Conservation (phyloP, 2,888 invertebrate genomes). For the Coelogynopora nodosa region DNA sequence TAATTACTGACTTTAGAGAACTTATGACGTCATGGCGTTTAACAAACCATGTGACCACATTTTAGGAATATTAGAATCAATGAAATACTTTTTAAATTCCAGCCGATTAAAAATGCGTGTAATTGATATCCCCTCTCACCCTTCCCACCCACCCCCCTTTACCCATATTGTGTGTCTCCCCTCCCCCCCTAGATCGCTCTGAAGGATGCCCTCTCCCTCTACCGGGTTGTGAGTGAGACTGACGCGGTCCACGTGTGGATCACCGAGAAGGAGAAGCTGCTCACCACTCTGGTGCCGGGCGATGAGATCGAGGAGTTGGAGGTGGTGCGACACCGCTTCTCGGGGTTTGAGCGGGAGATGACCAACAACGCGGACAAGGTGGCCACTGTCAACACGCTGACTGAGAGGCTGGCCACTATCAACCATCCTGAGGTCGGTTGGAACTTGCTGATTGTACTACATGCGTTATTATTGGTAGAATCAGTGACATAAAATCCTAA, state of each 20-base stretch:
- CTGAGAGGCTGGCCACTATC: slow-evolving; percentile 78
- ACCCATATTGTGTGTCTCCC: no score
- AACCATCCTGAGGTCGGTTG: slow-evolving; percentile 56
- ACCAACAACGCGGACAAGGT: slow-evolving; percentile 46
- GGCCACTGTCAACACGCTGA: slow-evolving; percentile 81
- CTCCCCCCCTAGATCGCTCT: slow-evolving; percentile 92
- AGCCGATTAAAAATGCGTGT: no score
- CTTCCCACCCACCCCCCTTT: no score
- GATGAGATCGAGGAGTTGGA: slow-evolving; percentile 43
- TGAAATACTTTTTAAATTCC: no score
- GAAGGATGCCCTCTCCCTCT: slow-evolving; percentile 89
- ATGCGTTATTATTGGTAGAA: no score
- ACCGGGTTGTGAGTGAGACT: slow-evolving; percentile 85
- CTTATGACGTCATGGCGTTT: no score
- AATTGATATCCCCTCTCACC: no score
- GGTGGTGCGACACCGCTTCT: slow-evolving; percentile 80
- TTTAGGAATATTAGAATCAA: no score
- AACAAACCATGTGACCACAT: no score
- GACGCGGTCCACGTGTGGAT: slow-evolving; percentile 96
- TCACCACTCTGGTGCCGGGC: slow-evolving; percentile 61
- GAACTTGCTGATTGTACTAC: no score
- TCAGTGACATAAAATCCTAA: no score
- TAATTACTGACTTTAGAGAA: no score
- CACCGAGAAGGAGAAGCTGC: slow-evolving; percentile 79
- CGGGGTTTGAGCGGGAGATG: slow-evolving; percentile 91